A percentile compares a stretch with the other conserved stretches of the same genome.
These are phyloP conservation scores for Dicyrtomina minuta DNA, from an alignment of 2,888 invertebrate species.

Conservation along the genomic window DNA sequence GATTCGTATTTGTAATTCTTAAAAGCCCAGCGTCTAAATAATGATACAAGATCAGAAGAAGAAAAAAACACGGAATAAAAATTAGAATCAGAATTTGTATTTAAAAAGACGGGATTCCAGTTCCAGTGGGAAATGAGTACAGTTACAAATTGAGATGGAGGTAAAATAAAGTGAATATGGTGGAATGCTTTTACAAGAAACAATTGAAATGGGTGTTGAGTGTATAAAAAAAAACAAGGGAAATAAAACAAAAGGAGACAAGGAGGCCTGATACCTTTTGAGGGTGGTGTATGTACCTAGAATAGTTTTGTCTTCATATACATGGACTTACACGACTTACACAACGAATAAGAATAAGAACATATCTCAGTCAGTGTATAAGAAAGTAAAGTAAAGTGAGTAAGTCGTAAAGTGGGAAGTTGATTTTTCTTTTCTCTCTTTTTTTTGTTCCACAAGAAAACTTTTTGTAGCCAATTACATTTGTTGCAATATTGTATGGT, in stretches of 20 bases:
- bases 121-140: background rate
- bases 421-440: slow-evolving; percentile 2
- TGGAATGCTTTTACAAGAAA: no score
- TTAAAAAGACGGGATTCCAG: background rate
- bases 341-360: no score
- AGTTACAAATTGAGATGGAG: background rate
- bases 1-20: no score
- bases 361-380: background rate
- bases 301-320: background rate
- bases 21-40: background rate
- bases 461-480: slow-evolving; percentile 20
- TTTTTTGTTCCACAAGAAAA: background rate
- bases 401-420: background rate
- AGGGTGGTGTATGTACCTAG: no score
- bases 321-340: background rate
- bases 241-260: no score
- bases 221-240: no score
- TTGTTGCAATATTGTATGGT: slow-evolving; percentile 22
- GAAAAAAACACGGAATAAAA: background rate
- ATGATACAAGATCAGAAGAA: background rate
- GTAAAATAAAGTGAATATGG: background rate
- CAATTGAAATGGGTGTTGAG: background rate
- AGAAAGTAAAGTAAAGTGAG: background rate
- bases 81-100: background rate
- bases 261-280: no score